These are phyloP conservation scores for Garrulus glandarius DNA, from an alignment of 2,797 vertebrate species.

Conservation along the genomic window DNA sequence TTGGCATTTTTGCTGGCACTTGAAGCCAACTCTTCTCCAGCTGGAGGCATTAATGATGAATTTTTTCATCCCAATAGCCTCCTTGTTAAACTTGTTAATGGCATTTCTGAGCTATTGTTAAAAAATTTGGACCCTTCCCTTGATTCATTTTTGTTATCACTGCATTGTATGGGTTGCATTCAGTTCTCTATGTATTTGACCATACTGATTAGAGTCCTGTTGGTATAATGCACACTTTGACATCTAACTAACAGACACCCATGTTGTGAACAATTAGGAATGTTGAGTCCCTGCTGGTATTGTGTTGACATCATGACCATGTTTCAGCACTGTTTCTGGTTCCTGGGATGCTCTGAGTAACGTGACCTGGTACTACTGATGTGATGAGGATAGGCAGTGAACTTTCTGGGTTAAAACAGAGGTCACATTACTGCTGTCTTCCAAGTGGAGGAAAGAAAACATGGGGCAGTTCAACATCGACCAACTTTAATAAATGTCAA, in stretches of 20 bases:
- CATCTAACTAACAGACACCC: neutral
- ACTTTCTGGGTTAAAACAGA: neutral
- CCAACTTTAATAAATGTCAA: neutral
- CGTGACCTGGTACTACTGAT: rapidly evolving
- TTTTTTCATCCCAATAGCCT: neutral
- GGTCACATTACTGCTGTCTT: neutral
- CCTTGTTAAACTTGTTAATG: neutral
- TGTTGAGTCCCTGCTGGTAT: neutral
- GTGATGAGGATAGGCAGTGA: neutral
- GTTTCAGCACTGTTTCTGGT: neutral
- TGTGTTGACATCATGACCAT: neutral
- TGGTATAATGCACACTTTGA: neutral
- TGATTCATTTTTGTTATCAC: neutral
- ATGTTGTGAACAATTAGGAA: neutral
- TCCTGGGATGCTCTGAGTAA: neutral
- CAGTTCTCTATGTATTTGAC: neutral
- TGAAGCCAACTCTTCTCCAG: neutral
- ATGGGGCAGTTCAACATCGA: neutral
- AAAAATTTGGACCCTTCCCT: neutral
- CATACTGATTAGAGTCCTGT: neutral
- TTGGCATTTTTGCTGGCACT: neutral
- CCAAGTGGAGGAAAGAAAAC: neutral
- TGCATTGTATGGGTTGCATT: neutral
- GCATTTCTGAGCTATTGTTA: neutral
- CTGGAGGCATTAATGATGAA: neutral